Percentiles rank a stretch among this genome's conserved stretches.
These are phyloP conservation scores for Microplitis manilae DNA, from an alignment of 2,888 invertebrate species.

Conservation along the genomic window DNA sequence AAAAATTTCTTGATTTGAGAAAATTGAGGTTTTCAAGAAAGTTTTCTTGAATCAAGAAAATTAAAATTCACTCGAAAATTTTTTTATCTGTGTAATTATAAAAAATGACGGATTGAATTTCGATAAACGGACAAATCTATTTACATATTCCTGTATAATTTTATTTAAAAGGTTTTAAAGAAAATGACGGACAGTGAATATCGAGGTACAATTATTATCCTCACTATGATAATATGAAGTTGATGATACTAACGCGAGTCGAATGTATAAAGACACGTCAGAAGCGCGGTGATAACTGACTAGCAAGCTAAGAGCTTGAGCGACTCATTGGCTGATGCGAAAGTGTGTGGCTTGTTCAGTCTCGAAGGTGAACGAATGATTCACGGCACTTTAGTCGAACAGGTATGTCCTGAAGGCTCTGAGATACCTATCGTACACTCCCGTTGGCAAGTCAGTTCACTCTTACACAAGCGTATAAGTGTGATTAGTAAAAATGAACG, in stretches of 20 bases:
- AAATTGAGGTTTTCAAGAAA: too few relatives aligned
- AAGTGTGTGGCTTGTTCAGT: constrained; percentile 19
- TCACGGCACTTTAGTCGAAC: constrained; percentile 31
- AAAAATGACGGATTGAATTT: not conserved
- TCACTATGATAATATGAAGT: constrained; percentile 22
- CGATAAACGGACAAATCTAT: not conserved
- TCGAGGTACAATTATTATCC: constrained; percentile 17
- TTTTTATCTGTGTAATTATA: not conserved
- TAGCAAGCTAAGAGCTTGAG: constrained; percentile 9
- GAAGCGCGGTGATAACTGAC: constrained; percentile 18
- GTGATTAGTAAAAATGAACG: constrained; percentile 5
- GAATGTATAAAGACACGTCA: constrained; percentile 30
- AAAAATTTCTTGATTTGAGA: too few relatives aligned
- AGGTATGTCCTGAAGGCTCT: constrained; percentile 25
- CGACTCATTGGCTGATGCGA: constrained; percentile 15
- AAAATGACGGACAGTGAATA: not conserved
- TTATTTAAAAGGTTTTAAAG: not conserved
- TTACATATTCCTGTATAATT: not conserved
- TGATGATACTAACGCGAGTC: constrained; percentile 18
- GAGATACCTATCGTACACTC: constrained; percentile 29
- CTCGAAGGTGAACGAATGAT: constrained; percentile 32
- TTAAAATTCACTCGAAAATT: too few relatives aligned
- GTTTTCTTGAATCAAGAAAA: too few relatives aligned
- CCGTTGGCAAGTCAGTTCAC: constrained; percentile 14
- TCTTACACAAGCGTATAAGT: constrained; percentile 14